These are phyloP conservation scores for Andricus grossulariae DNA, from an alignment of 1,140 invertebrate species.

Conservation along the genomic window DNA sequence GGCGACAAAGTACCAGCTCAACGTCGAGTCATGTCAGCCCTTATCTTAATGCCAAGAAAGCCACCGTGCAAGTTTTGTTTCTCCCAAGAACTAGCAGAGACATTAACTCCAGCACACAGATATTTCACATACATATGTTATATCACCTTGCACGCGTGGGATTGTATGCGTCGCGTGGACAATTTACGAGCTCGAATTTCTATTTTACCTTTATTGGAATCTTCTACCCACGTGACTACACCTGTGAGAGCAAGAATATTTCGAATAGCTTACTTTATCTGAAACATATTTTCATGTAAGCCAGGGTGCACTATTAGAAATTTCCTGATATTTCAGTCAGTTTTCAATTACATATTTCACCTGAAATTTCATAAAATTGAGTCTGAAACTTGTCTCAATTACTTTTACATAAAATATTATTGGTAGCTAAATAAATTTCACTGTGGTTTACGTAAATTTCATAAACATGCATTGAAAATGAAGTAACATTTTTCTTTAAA, in stretches of 20 bases:
- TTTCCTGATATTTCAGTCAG: too few species aligned
- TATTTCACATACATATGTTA: constrained; percentile 18
- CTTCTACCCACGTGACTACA: not conserved
- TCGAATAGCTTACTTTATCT: too few species aligned
- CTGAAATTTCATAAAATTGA: too few species aligned
- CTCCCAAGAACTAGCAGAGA: not conserved
- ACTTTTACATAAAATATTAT: too few species aligned
- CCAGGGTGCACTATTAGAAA: too few species aligned
- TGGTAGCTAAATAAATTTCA: too few species aligned
- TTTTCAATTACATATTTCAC: too few species aligned
- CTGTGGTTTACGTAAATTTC: too few species aligned
- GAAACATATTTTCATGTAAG: too few species aligned
- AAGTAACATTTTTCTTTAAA: too few species aligned
- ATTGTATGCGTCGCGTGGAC: constrained; percentile 19
- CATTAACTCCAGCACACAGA: constrained; percentile 7
- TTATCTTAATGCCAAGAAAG: not conserved
- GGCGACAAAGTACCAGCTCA: constrained; percentile 21
- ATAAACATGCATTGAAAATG: too few species aligned
- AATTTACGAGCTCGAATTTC: constrained; percentile 8
- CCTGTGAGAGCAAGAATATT: not conserved
- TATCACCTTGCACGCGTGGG: not conserved
- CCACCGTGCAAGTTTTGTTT: constrained; percentile 8
- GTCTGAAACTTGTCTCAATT: too few species aligned
- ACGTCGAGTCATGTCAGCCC: constrained; percentile 16
- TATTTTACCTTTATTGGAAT: constrained; percentile 1